Evolutionary conservation across 1,140 invertebrate genomes (phyloP).

Genomic region (Bursaphelenchus mucronatus): DNA sequence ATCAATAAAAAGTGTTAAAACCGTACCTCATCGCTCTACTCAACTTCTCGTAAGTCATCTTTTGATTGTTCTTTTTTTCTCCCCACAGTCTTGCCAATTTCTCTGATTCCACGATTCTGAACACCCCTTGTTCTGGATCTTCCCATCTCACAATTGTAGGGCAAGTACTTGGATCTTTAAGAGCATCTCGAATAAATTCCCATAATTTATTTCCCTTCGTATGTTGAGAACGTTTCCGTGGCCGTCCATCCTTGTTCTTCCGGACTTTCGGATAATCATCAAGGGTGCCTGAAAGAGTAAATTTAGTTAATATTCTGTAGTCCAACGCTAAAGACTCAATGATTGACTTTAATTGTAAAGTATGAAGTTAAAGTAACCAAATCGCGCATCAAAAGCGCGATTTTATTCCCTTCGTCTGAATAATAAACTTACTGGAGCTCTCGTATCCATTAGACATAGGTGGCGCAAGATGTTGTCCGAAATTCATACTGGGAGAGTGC

Average conservation of each 20-base stretch:
- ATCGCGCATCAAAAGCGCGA: neutral
- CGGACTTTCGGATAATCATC: constrained; percentile 31
- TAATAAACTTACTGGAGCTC: neutral
- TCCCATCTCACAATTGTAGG: constrained; percentile 74
- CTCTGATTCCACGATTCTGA: constrained; percentile 83
- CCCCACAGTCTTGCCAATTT: constrained; percentile 84
- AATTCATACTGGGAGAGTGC: constrained; percentile 14
- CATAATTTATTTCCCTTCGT: constrained; percentile 69
- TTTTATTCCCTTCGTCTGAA: neutral
- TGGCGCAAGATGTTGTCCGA: constrained; percentile 6
- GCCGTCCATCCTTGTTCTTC: constrained; percentile 58
- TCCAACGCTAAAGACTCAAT: neutral
- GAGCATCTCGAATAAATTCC: constrained; percentile 76
- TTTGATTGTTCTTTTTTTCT: constrained; percentile 74
- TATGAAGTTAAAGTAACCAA: neutral
- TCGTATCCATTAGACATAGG: constrained; percentile 8
- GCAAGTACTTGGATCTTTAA: constrained; percentile 73
- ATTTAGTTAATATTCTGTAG: neutral
- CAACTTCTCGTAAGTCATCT: constrained; percentile 89
- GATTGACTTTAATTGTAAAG: neutral
- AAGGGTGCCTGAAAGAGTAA: constrained; percentile 14
- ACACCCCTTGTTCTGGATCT: constrained; percentile 75
- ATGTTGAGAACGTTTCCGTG: constrained; percentile 60
- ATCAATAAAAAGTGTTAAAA: neutral
- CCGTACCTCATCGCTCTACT: constrained; percentile 81